Conservation (phyloP, 2,888 invertebrate species). For the Lamellibrachia columna region DNA sequence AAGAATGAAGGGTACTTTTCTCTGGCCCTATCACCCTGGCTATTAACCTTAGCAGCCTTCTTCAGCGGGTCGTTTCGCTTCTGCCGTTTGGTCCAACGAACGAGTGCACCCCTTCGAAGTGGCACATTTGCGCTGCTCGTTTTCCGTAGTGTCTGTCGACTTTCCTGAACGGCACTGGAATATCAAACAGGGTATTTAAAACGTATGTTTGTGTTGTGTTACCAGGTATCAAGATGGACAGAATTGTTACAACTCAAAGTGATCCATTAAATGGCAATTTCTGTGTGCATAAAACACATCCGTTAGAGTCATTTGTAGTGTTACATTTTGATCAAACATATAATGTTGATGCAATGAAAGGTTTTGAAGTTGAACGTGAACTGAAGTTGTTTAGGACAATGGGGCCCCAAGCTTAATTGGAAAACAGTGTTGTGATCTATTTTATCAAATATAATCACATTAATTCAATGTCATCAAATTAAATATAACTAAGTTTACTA, state of each 20-base stretch:
- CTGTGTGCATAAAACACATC: neutral
- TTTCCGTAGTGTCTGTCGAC: conserved; percentile 59
- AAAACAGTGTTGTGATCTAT: too few relatives aligned
- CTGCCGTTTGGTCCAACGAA: conserved; percentile 33
- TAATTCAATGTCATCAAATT: neutral
- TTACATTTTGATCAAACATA: neutral
- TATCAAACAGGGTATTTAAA: neutral
- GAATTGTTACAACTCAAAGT: neutral
- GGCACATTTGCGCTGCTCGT: conserved; percentile 62
- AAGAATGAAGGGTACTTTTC: neutral
- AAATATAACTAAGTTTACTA: neutral
- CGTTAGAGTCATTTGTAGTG: neutral
- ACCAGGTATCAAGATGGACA: neutral
- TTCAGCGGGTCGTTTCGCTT: conserved; percentile 29
- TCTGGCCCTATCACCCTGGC: neutral
- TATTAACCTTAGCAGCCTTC: conserved; percentile 7
- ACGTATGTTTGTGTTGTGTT: neutral
- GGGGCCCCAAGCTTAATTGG: too few relatives aligned
- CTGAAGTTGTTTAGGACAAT: too few relatives aligned
- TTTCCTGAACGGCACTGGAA: conserved; percentile 53
- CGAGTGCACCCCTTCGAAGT: conserved; percentile 55
- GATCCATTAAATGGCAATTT: neutral
- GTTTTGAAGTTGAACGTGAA: too few relatives aligned
- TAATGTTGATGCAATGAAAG: neutral
- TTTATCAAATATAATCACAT: neutral